phyloP scores from a whole-genome alignment of 2,888 invertebrate species.

The Calephelis perditalis region DNA sequence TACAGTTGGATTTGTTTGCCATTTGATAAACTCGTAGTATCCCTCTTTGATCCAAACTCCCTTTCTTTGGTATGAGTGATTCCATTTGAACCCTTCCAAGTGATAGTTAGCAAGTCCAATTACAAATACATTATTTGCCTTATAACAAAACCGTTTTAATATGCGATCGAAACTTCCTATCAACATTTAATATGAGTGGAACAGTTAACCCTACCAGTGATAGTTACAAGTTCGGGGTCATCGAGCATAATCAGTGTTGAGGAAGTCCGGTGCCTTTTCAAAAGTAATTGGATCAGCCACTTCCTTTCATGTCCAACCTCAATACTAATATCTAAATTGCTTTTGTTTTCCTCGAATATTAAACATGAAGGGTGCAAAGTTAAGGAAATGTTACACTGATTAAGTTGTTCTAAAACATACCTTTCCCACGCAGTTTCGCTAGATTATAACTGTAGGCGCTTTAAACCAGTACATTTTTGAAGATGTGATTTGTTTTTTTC shows the following conservation, averaged over 20 bases:
- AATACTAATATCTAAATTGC: conserved; percentile 12
- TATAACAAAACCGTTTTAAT: too few relatives aligned
- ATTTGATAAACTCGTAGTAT: too few relatives aligned
- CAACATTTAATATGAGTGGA: neutral
- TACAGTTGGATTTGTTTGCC: too few relatives aligned
- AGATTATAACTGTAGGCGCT: too few relatives aligned
- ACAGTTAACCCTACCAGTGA: conserved; percentile 6
- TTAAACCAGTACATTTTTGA: too few relatives aligned
- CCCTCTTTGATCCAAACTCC: too few relatives aligned
- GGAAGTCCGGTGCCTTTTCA: conserved; percentile 32
- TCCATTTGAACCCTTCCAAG: too few relatives aligned
- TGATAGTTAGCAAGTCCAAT: too few relatives aligned
- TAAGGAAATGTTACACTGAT: neutral
- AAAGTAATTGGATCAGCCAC: conserved; percentile 33
- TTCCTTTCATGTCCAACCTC: conserved; percentile 26
- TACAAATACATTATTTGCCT: too few relatives aligned
- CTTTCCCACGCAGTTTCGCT: too few relatives aligned
- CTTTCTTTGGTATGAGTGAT: too few relatives aligned
- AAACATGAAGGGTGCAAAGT: conserved; percentile 4
- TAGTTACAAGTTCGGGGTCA: conserved; percentile 9
- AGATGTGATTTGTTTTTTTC: too few relatives aligned
- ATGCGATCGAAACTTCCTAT: conserved; percentile 6
- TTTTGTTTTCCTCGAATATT: conserved; percentile 4
- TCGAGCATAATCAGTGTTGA: conserved; percentile 17
- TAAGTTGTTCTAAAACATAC: neutral